Conservation (phyloP, 1,140 invertebrate species). For the Apis laboriosa region DNA sequence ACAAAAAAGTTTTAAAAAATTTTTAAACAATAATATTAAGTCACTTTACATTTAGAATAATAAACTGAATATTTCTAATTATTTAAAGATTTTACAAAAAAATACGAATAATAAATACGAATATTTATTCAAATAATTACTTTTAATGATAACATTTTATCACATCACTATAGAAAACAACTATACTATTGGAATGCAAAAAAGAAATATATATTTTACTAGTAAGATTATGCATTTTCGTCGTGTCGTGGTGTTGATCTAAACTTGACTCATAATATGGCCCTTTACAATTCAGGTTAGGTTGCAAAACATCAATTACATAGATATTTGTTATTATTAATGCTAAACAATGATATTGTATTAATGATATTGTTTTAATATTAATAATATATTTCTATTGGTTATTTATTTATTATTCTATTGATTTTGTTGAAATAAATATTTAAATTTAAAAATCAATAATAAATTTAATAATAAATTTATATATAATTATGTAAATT, state of each 20-base stretch:
- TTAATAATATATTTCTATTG: not conserved
- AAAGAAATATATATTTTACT: conserved; percentile 35
- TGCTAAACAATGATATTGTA: not conserved
- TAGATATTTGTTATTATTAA: not conserved
- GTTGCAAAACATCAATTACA: conserved; percentile 8
- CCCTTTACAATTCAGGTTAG: conserved; percentile 12
- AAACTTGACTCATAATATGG: conserved; percentile 38
- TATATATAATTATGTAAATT: too few species aligned
- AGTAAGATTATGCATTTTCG: conserved; percentile 37
- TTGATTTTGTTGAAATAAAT: not conserved
- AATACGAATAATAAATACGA: not conserved
- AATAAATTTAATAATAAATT: not conserved
- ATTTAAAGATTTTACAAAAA: not conserved
- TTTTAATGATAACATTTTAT: conserved; percentile 27
- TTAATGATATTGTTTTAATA: not conserved
- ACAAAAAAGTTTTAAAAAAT: too few species aligned
- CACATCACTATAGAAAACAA: not conserved
- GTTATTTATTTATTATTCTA: too few species aligned
- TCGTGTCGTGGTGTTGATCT: conserved; percentile 34
- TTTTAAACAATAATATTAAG: too few species aligned
- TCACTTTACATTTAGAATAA: not conserved
- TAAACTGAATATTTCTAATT: conserved; percentile 18
- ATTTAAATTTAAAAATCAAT: not conserved
- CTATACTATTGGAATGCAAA: conserved; percentile 11
- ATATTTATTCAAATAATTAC: not conserved